Conservation (phyloP, 2,113 vertebrate species). For the Anoura caudifer region DNA sequence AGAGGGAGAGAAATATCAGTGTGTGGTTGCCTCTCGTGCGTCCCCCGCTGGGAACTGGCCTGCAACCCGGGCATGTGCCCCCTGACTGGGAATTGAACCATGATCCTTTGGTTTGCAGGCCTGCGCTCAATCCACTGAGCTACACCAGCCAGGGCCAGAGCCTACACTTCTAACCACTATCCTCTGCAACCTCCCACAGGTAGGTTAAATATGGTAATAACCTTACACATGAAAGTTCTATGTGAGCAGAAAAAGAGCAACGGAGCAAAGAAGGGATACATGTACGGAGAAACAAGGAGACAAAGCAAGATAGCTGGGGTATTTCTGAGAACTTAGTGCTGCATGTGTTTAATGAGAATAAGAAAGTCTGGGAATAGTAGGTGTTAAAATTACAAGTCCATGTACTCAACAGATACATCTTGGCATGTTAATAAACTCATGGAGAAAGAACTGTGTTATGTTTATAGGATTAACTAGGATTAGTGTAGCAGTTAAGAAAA, state of each 20-base stretch:
- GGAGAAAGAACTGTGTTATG: neutral
- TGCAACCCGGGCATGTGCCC: too few relatives aligned
- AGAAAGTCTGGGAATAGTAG: neutral
- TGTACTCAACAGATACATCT: neutral
- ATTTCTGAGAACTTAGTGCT: neutral
- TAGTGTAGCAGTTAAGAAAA: constrained; percentile 43
- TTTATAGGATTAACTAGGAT: constrained; percentile 47
- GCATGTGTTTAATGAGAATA: neutral
- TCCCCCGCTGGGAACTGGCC: too few relatives aligned
- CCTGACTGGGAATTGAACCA: too few relatives aligned
- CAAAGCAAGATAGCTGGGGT: neutral
- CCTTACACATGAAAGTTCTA: neutral
- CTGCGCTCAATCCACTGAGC: too few relatives aligned
- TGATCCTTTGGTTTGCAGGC: too few relatives aligned
- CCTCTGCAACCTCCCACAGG: neutral
- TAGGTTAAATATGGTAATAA: neutral
- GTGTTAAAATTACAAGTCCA: neutral
- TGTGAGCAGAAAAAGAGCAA: neutral
- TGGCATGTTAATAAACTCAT: neutral
- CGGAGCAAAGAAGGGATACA: neutral
- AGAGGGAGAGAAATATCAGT: too few relatives aligned
- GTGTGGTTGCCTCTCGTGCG: too few relatives aligned
- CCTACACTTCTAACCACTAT: neutral
- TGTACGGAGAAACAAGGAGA: neutral
- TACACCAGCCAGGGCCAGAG: too few relatives aligned